Evolutionary conservation across 2,888 invertebrate genomes (phyloP).

Genomic region (Leuctra nigra): DNA sequence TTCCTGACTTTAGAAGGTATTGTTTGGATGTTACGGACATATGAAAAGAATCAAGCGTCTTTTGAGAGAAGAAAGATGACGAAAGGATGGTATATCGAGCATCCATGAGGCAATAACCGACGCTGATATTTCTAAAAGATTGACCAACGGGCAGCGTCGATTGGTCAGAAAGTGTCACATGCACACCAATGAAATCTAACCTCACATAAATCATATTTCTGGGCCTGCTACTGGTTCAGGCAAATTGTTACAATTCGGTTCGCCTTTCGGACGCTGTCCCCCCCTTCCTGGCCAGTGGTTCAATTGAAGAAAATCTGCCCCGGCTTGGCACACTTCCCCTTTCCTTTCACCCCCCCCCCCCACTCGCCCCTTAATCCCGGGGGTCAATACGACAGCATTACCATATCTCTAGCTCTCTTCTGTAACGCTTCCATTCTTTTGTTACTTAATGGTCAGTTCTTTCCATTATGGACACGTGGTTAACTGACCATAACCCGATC

Average conservation of each 20-base stretch:
- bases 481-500: neutral
- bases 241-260: slow-evolving; percentile 12
- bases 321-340: slow-evolving; percentile 10
- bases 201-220: neutral
- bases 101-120: too few relatives aligned
- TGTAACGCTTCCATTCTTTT: neutral
- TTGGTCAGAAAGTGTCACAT: neutral
- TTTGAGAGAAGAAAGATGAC: too few relatives aligned
- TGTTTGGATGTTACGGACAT: too few relatives aligned
- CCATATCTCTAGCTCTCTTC: slow-evolving; percentile 1
- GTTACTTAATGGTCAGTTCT: slow-evolving; percentile 4
- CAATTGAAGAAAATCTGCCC: neutral
- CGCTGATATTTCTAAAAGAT: too few relatives aligned
- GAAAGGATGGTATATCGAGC: too few relatives aligned
- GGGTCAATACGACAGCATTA: neutral
- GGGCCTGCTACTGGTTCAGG: neutral
- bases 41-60: too few relatives aligned
- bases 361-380: neutral
- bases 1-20: too few relatives aligned
- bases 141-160: neutral
- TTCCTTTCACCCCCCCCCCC: slow-evolving; percentile 1
- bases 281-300: neutral
- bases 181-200: slow-evolving; percentile 6
- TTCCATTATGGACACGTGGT: slow-evolving; percentile 11
- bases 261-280: too few relatives aligned